Evolutionary conservation across 2,888 invertebrate genomes (phyloP).

Genomic region (Antheraea yamamai): DNA sequence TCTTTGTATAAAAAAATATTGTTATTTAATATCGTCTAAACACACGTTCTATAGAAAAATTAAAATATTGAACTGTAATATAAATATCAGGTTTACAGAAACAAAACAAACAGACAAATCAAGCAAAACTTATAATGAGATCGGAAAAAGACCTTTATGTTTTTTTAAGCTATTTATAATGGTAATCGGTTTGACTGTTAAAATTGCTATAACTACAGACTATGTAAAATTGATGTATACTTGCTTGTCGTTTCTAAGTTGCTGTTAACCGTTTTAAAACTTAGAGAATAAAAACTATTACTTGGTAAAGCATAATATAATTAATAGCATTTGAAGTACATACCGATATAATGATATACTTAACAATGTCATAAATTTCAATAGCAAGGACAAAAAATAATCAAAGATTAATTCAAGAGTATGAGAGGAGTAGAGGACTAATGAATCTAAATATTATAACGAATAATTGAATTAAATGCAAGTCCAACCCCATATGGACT

Average conservation of each 20-base stretch:
- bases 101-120: background rate
- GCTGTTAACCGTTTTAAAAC: background rate
- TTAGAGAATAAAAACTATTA: too few relatives aligned
- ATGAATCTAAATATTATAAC: too few relatives aligned
- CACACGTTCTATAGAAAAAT: background rate
- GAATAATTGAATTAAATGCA: too few relatives aligned
- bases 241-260: background rate
- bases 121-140: slow-evolving; percentile 6
- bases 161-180: slow-evolving; percentile 13
- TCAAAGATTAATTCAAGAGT: too few relatives aligned
- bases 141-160: background rate
- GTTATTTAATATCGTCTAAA: background rate
- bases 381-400: too few relatives aligned
- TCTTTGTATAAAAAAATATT: background rate
- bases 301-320: too few relatives aligned
- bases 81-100: background rate
- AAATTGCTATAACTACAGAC: background rate
- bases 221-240: background rate
- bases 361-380: too few relatives aligned
- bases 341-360: too few relatives aligned
- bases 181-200: background rate
- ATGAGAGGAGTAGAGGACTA: too few relatives aligned
- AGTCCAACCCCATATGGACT: too few relatives aligned
- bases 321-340: too few relatives aligned
- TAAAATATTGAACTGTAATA: background rate